phyloP scores from a whole-genome alignment of 2,797 vertebrate species.

The Pelodytes ibericus region DNA sequence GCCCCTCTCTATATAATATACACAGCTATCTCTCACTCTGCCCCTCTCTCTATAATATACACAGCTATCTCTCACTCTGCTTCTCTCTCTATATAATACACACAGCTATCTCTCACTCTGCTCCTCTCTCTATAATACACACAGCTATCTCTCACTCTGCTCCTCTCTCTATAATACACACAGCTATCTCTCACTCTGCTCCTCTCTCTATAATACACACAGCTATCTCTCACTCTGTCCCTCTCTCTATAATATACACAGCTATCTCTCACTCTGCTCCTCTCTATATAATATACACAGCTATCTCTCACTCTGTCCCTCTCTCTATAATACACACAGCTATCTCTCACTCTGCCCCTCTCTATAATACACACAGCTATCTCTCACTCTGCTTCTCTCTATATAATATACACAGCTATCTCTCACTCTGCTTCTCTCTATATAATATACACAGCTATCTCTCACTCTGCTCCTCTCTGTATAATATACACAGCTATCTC shows the following conservation, averaged over 20 bases:
- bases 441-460: too few relatives aligned
- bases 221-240: slow-evolving; percentile 7
- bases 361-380: too few relatives aligned
- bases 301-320: neutral
- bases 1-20: neutral
- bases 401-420: neutral
- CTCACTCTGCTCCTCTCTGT: too few relatives aligned
- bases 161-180: too few relatives aligned
- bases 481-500: neutral
- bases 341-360: slow-evolving; percentile 6
- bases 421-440: slow-evolving; percentile 8
- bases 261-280: neutral
- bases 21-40: slow-evolving; percentile 6
- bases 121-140: neutral
- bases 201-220: neutral
- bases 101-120: neutral
- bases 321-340: neutral
- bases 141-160: slow-evolving; percentile 6
- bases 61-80: neutral
- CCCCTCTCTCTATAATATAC: too few relatives aligned
- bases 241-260: too few relatives aligned
- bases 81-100: too few relatives aligned
- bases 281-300: too few relatives aligned
- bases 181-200: too few relatives aligned
- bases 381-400: too few relatives aligned